Conservation (phyloP, 2,113 vertebrate species). For the Lucifuga dentata region DNA sequence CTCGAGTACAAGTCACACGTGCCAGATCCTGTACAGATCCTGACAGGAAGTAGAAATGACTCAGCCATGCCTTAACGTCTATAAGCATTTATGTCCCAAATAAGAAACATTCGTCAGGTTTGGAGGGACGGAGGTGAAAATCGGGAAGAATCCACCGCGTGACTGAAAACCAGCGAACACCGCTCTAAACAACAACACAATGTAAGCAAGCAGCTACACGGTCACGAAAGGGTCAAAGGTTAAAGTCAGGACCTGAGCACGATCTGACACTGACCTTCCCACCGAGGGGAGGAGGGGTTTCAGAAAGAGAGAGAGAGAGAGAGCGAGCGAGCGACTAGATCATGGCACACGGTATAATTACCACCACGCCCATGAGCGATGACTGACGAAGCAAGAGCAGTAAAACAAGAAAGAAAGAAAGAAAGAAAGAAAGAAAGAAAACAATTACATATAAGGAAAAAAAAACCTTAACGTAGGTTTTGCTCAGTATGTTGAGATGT, state of each 20-base stretch:
- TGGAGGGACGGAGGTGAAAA: no score
- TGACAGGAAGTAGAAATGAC: slow-evolving; percentile 72
- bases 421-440: slow-evolving; percentile 81
- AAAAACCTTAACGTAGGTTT: slow-evolving; percentile 39
- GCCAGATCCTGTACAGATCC: slow-evolving; percentile 87
- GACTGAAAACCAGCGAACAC: background rate
- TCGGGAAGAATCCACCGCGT: no score
- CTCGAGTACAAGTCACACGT: slow-evolving; percentile 80
- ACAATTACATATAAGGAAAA: slow-evolving; percentile 83
- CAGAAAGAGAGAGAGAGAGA: slow-evolving; percentile 8
- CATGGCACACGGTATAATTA: slow-evolving; percentile 92
- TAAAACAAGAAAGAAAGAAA: slow-evolving; percentile 81
- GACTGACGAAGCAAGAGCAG: slow-evolving; percentile 90
- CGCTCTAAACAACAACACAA: background rate
- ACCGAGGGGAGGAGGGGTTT: no score
- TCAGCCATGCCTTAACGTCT: no score
- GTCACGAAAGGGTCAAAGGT: slow-evolving; percentile 22
- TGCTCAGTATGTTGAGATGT: slow-evolving; percentile 50
- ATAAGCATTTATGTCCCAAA: slow-evolving; percentile 65
- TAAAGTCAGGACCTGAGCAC: slow-evolving; percentile 84
- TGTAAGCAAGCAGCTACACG: slow-evolving; percentile 12
- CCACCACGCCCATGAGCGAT: slow-evolving; percentile 95
- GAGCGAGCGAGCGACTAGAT: slow-evolving; percentile 66
- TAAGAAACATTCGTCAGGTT: no score
- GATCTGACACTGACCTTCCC: slow-evolving; percentile 83